Percentiles rank a stretch among this genome's conserved stretches.
Conservation (phyloP, 2,888 invertebrate genomes). For the Odontocerum albicorne region DNA sequence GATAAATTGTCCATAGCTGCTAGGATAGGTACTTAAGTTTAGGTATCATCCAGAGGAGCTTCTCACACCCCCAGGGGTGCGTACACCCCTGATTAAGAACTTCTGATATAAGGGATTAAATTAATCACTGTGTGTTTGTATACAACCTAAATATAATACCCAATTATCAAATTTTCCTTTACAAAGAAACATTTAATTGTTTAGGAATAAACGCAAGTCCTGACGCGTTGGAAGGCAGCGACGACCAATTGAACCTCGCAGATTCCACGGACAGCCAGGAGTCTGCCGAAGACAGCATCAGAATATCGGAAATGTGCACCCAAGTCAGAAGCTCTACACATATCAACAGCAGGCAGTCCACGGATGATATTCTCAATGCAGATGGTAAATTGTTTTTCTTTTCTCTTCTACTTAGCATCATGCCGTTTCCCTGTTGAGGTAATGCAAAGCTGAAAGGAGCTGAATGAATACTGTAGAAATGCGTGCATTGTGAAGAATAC, state of each 20-base stretch:
- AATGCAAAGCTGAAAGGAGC: not conserved
- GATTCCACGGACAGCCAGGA: constrained; percentile 20
- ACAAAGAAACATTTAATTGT: not conserved
- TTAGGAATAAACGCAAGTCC: not conserved
- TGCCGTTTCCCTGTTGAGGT: too few relatives aligned
- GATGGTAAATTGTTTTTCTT: not conserved
- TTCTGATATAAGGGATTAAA: too few relatives aligned
- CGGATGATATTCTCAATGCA: not conserved
- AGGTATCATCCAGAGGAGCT: too few relatives aligned
- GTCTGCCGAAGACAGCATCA: constrained; percentile 2
- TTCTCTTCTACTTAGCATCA: not conserved
- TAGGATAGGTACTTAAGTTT: too few relatives aligned
- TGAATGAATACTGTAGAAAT: not conserved
- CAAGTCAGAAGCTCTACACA: not conserved
- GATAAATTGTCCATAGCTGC: too few relatives aligned
- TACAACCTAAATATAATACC: too few relatives aligned
- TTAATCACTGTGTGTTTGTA: too few relatives aligned
- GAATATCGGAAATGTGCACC: too few relatives aligned
- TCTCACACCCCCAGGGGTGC: too few relatives aligned
- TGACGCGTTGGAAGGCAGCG: not conserved
- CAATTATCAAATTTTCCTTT: too few relatives aligned
- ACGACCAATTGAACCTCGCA: constrained; percentile 1
- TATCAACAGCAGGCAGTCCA: too few relatives aligned
- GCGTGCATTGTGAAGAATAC: not conserved
- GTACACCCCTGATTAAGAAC: too few relatives aligned